Base-by-base conservation (phyloP, 2,113 vertebrate species). In the Hippocampus barbouri region DNA sequence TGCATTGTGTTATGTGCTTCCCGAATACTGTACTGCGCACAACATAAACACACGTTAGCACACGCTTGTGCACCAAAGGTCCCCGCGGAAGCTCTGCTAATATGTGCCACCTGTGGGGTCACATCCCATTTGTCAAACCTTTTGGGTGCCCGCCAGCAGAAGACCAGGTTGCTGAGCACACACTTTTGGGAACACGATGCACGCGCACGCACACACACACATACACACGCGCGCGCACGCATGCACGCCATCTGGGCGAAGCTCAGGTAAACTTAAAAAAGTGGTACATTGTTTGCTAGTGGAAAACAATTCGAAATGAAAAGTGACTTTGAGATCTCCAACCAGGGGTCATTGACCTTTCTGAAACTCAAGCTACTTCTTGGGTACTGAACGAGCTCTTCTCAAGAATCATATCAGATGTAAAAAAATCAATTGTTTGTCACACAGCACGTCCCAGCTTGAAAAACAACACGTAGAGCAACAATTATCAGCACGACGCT, bases 71-170 rank as follows among this genome's bases (percentile, higher is more conserved):
- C 41, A 4, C 21, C 10, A 25, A n/a, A 45, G 12, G 63, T 65
- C 59, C 63, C 41, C 12, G 23, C 41, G 63, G 63, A 65, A 45
- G n/a, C 63, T 25, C 47, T 34, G 20, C 47, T 68, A 54, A 68
- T 54, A 68, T 34, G 66, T 10, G 49, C 66, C 47, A 43, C 66
- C 47, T 34, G 25, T n/a, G 66, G 66, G 66, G 45, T 68, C 66
- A 40, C 47, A 68, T 68, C 66, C 9, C 45, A 68, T 68, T 68
- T 30, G 66, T 68, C 66, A 54, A 68, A 54, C 18, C 34, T 40
- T n/a, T n/a, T 68, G 66, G 34, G 49, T 15, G 51, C 18, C 66
- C 9, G 66, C 66, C 66, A 23, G 45, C 27, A 38, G 25, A 38
- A 27, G 18, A 38, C 47, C 51, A 21, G 6, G 49, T 2, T 54